These are phyloP conservation scores for Thalassoma bifasciatum DNA, from an alignment of 2,113 vertebrate genomes.

Conservation along the genomic window DNA sequence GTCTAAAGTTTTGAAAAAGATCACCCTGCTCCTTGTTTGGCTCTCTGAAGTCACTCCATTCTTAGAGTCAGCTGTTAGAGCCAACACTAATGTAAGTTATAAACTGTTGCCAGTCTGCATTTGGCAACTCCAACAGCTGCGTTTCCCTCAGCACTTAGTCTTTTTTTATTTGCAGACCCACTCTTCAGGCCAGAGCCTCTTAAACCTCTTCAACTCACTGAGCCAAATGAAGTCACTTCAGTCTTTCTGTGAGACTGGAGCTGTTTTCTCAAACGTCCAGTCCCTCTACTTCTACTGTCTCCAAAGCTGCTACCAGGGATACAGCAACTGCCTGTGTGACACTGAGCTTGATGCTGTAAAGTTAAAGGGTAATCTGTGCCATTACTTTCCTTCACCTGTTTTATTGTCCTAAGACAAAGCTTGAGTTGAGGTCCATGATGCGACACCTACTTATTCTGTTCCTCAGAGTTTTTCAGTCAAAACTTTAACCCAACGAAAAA, in stretches of 20 bases:
- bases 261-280: constrained; percentile 20
- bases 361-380: background rate
- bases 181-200: constrained; percentile 27
- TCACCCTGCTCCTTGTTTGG: constrained; percentile 28
- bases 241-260: constrained; percentile 31
- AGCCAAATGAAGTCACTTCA: constrained; percentile 38
- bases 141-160: constrained; percentile 45
- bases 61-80: constrained; percentile 59
- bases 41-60: constrained; percentile 48
- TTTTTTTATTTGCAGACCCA: constrained; percentile 46
- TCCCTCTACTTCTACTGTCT: background rate
- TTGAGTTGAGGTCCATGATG: no score
- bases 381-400: background rate
- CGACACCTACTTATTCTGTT: no score
- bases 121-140: constrained; percentile 61
- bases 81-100: constrained; percentile 67
- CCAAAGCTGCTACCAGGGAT: background rate
- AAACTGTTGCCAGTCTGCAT: constrained; percentile 63
- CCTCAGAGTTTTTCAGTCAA: no score
- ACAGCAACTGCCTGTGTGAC: background rate
- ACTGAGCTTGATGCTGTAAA: no score
- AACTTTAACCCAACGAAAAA: no score
- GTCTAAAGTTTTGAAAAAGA: constrained; percentile 8
- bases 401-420: no score
- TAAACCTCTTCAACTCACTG: constrained; percentile 10